Evolutionary conservation across 2,797 vertebrate genomes (phyloP), one percentile per base, ranked within the genome.

Genomic region (Steatocranus sp.): DNA sequence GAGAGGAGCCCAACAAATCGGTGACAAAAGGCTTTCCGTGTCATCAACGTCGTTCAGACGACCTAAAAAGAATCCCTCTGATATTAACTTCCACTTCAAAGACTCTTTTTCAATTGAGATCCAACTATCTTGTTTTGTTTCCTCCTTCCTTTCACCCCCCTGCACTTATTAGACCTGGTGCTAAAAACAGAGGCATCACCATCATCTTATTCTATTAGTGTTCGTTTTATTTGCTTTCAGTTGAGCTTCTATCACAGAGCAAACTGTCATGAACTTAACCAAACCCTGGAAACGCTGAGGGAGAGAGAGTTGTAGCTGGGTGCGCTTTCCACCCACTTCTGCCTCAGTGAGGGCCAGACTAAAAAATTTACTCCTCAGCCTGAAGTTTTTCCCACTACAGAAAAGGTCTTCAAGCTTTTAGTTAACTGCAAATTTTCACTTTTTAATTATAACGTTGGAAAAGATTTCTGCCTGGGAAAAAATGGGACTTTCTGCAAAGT

Each of bases 41-140:
- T 98, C 97, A 97, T 97, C 97, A 97, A 95, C 97, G 98, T 99
- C 97, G 98, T 99, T 98, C 97, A 97, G 98, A 97, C 97, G 90
- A 99, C 98, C 96, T 93, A 95, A 93, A 61, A 97, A 96, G 97
- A 98, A 98, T 98, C 97, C 96, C 96, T 97, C 96, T 97, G 97
- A 98, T 98, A 98, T 97, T 97, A 98, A 98, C 96, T 97, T 96
- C 96, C 96, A 97, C 98, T 96, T 97, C 93, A 95, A 94, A 95
- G 88, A 54, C 88, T 96, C 96, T 96, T 97, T 96, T 97, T 97
- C 97, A 98, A 98, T 97, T 97, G 97, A 98, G 97, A 97, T 94
- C 95, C 95, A 97, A 96, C 97, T 97, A 97, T 97, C 97, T 96
- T 97, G 96, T 97, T 89, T 79, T 89, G 30, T 56, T 23, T 34